Base-by-base conservation (phyloP, 2,113 vertebrate species). In the Psephotus haematonotus region DNA sequence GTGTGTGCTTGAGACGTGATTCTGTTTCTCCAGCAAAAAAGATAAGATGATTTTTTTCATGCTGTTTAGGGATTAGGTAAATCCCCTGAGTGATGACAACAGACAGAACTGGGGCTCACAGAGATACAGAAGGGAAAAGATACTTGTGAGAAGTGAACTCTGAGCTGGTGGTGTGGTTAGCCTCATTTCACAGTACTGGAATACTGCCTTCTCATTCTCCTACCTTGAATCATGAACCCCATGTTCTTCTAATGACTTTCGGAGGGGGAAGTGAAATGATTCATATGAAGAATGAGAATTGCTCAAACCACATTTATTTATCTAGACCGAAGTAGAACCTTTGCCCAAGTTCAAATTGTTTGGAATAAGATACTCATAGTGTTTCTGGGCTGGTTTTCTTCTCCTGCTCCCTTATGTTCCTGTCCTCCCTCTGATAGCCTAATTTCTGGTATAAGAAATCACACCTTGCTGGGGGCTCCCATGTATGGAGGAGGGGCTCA, bases 11-110 rank as follows among this genome's bases (percentile, higher is more conserved):
- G 2, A 92, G 92, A 91, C 9, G 2, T 33, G 41, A 82, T 94
- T 93, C 80, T 91, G 53, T 94, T 96, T 89, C 92, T 91, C 62
- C 67, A 89, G 83, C 29, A 92, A 62, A 90, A 79, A 95, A 77
- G 33, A n/a, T 23, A n/a, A 62, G 49, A 55, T 76, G 5, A 39
- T 59, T 49, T 69, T 90, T 82, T 86, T 39, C 37, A 15, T 83
- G 77, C 75, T 3, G 1, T 96, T 95, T 92, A 72, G 88, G 81
- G 95, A 95, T 96, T 94, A 97, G 89, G 75, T 95, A 91, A 92
- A 94, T 95, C 78, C 94, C 90, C 84, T 87, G 63, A 94, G 93
- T 89, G 88, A 96, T 96, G 92, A 77, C 92, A 95, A 86, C 53
- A 94, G 94, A 89, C 80, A 74, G 93, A 91, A 93, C 82, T 43